Evolutionary conservation across 2,888 invertebrate species (phyloP), one percentile per base, ranked within the genome.

Genomic region (Leptopilina drosophilae): DNA sequence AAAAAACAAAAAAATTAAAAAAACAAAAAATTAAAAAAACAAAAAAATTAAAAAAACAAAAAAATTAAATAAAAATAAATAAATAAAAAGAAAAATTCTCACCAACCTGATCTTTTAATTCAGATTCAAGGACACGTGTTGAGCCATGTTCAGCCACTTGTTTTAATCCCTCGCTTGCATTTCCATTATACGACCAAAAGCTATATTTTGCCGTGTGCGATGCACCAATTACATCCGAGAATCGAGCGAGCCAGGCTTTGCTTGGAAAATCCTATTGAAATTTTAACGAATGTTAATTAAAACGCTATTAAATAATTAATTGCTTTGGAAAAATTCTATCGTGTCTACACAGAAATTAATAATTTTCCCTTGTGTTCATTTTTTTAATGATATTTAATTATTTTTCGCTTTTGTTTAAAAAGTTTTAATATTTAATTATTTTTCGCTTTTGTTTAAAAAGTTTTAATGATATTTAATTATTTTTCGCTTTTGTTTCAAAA

Each of bases 211-310:
- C 94, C 46, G 96, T 96, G 89, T 99, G 99, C 0, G 98, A 96
- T 42, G 98, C 98, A 1, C 98, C 98, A 87, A 99, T 97, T 14
- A 99, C 95, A 92, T 99, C 99, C 0, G 98, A 98, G 93, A 99
- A 99, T 92, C 99, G 98, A 0, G 98, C 97, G 82, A 98, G 92
- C 96, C 97, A 98, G 82, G 96, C 93, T 64, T 97, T 96, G 88
- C 94, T 94, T 0, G 99, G 99, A 92, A 97, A 99, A 92, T 99
- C 96, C 91, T 49, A 49, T 49, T 49, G 12, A 49, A 49, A 49
- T 49, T 11, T 9, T 1, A 11, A 49, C 12, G 49, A 49, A 49
- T 91, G 77, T 3, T 77, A 33, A n/a, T n/a, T 9, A 40, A 49
- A 15, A 46, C 40, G 64, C 8, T 8, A 42, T 14, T 56, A 7